phyloP scores from a whole-genome alignment of 2,888 invertebrate genomes.

The Labia minor region DNA sequence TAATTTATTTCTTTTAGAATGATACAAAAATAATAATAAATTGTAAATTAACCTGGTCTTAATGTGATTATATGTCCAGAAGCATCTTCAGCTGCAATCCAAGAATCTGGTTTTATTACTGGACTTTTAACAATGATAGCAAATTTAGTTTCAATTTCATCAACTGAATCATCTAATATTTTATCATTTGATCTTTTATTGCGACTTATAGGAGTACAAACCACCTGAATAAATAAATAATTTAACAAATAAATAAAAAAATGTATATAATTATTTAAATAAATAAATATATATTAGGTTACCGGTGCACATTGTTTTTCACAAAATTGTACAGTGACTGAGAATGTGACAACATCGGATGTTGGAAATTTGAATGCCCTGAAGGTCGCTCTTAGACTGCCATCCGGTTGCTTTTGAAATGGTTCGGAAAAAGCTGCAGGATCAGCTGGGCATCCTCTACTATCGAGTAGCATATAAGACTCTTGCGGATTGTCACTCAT shows the following conservation, averaged over 20 bases:
- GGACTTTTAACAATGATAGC: slow-evolving; percentile 47
- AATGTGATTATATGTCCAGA: neutral
- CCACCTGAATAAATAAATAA: slow-evolving; percentile 13
- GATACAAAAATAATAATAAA: no score
- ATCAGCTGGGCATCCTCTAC: slow-evolving; percentile 70
- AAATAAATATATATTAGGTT: no score
- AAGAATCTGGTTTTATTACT: slow-evolving; percentile 49
- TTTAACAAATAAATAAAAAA: neutral
- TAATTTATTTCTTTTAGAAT: no score
- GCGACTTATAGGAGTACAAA: neutral
- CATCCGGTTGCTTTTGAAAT: slow-evolving; percentile 34
- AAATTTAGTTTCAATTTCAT: slow-evolving; percentile 45
- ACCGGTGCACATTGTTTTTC: slow-evolving; percentile 56
- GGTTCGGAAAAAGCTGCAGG: slow-evolving; percentile 42
- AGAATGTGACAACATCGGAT: slow-evolving; percentile 70
- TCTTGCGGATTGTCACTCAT: slow-evolving; percentile 64
- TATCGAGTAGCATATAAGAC: slow-evolving; percentile 59
- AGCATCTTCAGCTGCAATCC: slow-evolving; percentile 48
- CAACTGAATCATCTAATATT: slow-evolving; percentile 30
- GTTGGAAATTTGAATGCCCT: slow-evolving; percentile 80
- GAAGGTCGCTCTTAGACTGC: slow-evolving; percentile 30
- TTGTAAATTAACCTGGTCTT: neutral
- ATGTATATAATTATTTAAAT: no score
- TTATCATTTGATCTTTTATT: slow-evolving; percentile 25
- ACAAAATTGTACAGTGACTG: slow-evolving; percentile 73